Base-by-base conservation (phyloP, 2,797 vertebrate genomes). In the Uromys caudimaculatus region DNA sequence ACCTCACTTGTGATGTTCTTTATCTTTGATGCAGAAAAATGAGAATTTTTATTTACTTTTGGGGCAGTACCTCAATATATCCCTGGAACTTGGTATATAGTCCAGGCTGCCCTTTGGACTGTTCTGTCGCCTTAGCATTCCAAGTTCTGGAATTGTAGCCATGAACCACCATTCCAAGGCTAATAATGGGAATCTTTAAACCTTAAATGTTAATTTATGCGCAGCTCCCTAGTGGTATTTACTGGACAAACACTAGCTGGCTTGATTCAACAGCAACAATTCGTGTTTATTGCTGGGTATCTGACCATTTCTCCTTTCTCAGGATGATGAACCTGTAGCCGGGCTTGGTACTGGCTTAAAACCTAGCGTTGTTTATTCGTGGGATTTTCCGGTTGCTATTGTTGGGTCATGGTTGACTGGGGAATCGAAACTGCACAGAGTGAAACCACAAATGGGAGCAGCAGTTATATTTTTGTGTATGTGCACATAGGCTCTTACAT, bases 231-330 rank as follows among this genome's bases (percentile, higher is more conserved):
- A 89, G 88, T 95, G 35, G 17, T 71, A 71, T 87, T 95, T 91
- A 79, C 87, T 69, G 41, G 77, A 52, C 50, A 78, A 73, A 77
- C 84, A 94, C 92, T 90, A 75, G 84, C 35, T 89, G 62, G 54
- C 92, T 96, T 95, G 92, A 86, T 96, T 88, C 52, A 93, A 69
- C 44, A 83, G 64, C 83, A 96, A n/a, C 56, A 87, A 16, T 84
- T 94, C 81, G 50, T 52, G 38, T 95, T 96, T 86, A 38, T 41
- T 16, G 23, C 13, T 90, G 56, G 50, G 10, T 94, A 3, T 91
- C 82, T 90, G 93, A 64, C 12, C 4, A 47, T 82, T 91, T 96
- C 38, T 71, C 9, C 60, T 95, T 95, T 71, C 60, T 89, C 52
- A 21, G 21, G 71, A 95, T 85, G 71, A 87, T 87, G 38, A 90